phyloP scores from a whole-genome alignment of 2,113 vertebrate genomes.

The Propithecus coquereli region DNA sequence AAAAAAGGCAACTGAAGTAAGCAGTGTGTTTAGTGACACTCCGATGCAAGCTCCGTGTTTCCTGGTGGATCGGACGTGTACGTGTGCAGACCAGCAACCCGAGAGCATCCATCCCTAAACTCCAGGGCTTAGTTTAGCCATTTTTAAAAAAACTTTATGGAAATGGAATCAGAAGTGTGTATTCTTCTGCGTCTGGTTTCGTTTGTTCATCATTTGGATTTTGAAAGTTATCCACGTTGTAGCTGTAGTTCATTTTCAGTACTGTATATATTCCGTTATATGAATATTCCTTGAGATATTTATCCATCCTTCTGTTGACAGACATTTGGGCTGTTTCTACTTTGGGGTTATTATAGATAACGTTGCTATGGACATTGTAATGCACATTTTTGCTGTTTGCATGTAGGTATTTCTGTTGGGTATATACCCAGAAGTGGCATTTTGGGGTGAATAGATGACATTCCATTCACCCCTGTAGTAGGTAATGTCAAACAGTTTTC shows the following conservation, averaged over 20 bases:
- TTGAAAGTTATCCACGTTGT: fast-evolving
- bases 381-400: fast-evolving
- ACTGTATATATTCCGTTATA: fast-evolving
- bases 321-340: neutral
- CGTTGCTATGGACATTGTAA: neutral
- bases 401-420: neutral
- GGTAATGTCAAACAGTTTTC: neutral
- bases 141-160: neutral
- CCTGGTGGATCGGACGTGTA: neutral
- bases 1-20: neutral
- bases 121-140: too few species aligned
- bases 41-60: neutral
- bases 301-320: neutral
- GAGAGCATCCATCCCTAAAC: too few species aligned
- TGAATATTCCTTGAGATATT: fast-evolving
- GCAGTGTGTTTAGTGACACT: neutral
- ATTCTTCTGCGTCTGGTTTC: neutral
- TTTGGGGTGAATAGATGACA: neutral
- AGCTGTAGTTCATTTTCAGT: neutral
- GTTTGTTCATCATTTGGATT: neutral
- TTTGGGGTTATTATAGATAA: neutral
- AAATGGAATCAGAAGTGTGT: neutral
- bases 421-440: neutral
- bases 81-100: neutral
- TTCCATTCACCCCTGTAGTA: neutral